Conservation (phyloP, 2,113 vertebrate species). For the Solea senegalensis region DNA sequence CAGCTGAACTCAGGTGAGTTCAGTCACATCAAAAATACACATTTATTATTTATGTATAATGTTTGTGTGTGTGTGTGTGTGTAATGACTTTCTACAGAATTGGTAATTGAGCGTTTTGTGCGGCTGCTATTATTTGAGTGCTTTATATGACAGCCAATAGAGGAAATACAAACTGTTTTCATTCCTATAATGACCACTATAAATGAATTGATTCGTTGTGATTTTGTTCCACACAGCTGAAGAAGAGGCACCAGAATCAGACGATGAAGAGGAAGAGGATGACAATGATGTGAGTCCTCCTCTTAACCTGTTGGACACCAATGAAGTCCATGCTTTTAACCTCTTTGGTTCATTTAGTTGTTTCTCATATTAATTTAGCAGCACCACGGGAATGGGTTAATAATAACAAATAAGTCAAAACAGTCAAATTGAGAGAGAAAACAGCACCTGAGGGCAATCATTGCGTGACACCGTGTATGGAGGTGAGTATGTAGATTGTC, state of each 20-base stretch:
- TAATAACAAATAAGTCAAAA: neutral
- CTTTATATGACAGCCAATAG: too few species aligned
- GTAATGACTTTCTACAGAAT: neutral
- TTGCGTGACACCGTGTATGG: conserved; percentile 24
- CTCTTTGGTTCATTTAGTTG: neutral
- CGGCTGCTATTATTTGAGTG: neutral
- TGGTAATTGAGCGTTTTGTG: neutral
- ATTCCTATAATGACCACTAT: too few species aligned
- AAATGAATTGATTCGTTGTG: neutral
- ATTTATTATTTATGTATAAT: neutral
- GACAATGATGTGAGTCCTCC: conserved; percentile 85
- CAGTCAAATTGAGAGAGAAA: conserved; percentile 11
- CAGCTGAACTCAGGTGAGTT: conserved; percentile 91
- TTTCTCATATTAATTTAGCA: neutral
- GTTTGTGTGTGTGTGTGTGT: neutral
- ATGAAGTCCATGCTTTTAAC: neutral
- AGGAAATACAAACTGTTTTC: too few species aligned
- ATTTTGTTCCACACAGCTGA: conserved; percentile 78
- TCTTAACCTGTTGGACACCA: neutral
- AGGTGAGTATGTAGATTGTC: conserved; percentile 47
- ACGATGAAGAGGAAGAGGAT: conserved; percentile 93
- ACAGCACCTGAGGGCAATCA: conserved; percentile 50
- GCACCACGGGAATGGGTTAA: neutral
- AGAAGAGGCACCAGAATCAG: conserved; percentile 86
- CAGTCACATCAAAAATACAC: neutral